Evolutionary conservation across 2,797 vertebrate genomes (phyloP), one percentile per base, ranked within the genome.

Genomic region (Furcifer pardalis): DNA sequence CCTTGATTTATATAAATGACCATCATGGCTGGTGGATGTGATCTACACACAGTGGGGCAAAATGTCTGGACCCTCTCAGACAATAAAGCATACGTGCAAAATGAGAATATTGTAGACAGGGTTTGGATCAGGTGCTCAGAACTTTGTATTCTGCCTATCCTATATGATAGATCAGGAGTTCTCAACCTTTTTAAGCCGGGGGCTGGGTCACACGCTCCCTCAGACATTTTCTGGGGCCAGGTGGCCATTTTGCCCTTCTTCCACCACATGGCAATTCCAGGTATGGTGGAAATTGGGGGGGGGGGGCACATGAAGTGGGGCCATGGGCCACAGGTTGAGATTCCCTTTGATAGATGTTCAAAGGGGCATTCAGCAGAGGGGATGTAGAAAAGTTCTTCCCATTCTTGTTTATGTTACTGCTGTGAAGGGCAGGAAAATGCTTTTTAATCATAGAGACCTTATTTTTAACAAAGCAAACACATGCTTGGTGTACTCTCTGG

Each of bases 1-100:
- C 2, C 49, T 49, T 32, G 46, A 6, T 60, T 4, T 92, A 56
- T 35, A 82, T 83, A 91, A 90, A 73, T 5, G 3, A 40, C 3
- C 1, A 23, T 49, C 32, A 27, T 3, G 68, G 83, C 25, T n/a
- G 56, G 62, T 77, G 27, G 44, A 35, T 1, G 46, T 60, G 78
- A 40, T 10, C 49, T 9, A 85, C 5, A n/a, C 63, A 71, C 35
- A 7, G n/a, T 19, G 9, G 27, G n/a, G 7, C 30, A 15, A 87
- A 81, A 25, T 6, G 69, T 27, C 7, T 63, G 10, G 46, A 27
- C 1, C 27, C 46, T 6, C 12, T 1, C 25, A 52, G 0, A 9
- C 4, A 73, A 23, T 15, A 0, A 59, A 5, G 4, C 37, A 15
- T 59, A 56, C 35, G 10, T 35, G 4, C 37, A 72, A 56, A n/a